Base-by-base conservation (phyloP, 1,140 invertebrate genomes). In the Leptonema lineaticorne region DNA sequence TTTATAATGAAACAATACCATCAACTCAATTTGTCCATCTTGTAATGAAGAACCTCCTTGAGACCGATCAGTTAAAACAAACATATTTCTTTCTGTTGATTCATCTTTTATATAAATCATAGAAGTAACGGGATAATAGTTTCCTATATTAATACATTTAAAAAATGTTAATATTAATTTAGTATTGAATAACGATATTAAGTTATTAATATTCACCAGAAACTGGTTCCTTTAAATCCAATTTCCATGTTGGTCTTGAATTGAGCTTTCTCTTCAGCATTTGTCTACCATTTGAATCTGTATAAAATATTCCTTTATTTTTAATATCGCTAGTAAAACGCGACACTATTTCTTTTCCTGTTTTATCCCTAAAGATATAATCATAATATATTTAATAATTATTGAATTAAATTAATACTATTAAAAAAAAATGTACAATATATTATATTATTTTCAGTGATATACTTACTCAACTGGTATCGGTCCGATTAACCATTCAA, bases 201-300 rank as follows among this genome's bases (percentile, higher is more conserved):
- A 46, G 11, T 24, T 16, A 37, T 2, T 18, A 57, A 62, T 37
- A 62, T 26, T 22, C 16, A 72, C 90, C 92, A 37, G 93, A 81
- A 0, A 93, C 80, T n/a, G 86, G 81, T 67, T 97, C 90, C 0
- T 84, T 77, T 11, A 95, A 56, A 0, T 82, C 77, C 0, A 90
- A 8, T 26, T 83, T 82, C 89, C 88, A 98, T 1, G 90, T 90
- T 2, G 91, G 88, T 26, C 95, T 79, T 59, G 85, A 86, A 76
- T 97, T 85, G 45, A 88, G 77, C 64, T 84, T 80, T 59, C 96
- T 84, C 73, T 89, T 86, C 29, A 98, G 75, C 76, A 94, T 88
- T 80, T 98, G 92, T 41, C 96, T 82, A 0, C 95, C 96, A 80
- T 98, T 99, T 0, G 94, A 90, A 78, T 99, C 97, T 0, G 96